A percentile compares a stretch with the other conserved stretches of the same genome.
These are phyloP conservation scores for Epicampocera succincta DNA, from an alignment of 2,888 invertebrate species.

Conservation along the genomic window DNA sequence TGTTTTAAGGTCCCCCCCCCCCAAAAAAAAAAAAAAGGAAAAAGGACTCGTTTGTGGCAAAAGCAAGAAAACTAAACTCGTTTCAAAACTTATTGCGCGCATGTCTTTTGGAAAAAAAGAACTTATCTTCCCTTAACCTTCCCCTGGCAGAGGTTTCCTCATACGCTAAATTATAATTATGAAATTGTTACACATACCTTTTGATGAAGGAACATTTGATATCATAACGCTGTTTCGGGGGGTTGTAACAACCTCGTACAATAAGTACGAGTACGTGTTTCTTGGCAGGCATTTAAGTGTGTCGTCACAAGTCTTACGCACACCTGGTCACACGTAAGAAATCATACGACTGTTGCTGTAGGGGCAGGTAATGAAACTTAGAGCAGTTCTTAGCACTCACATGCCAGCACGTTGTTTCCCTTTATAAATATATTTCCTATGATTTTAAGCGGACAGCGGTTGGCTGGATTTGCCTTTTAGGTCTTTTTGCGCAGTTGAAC, in stretches of 20 bases:
- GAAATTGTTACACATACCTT: conserved; percentile 61
- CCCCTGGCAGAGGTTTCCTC: conserved; percentile 30
- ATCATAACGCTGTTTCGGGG: conserved; percentile 51
- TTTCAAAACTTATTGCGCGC: conserved; percentile 63
- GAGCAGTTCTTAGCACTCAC: conserved; percentile 9
- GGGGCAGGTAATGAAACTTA: conserved; percentile 7
- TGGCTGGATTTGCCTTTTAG: background rate
- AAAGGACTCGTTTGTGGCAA: conserved; percentile 16
- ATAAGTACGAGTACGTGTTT: background rate
- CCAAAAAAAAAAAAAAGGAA: no score
- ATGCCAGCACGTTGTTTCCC: conserved; percentile 43
- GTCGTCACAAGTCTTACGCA: conserved; percentile 76
- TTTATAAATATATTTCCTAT: background rate
- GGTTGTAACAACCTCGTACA: conserved; percentile 48
- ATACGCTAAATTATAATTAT: conserved; percentile 65
- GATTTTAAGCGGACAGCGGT: conserved; percentile 7
- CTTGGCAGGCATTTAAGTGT: conserved; percentile 68
- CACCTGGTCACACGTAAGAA: conserved; percentile 77
- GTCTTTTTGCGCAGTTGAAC: no score
- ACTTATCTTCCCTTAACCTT: no score
- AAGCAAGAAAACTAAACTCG: background rate
- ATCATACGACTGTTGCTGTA: conserved; percentile 45
- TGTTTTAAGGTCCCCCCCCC: background rate
- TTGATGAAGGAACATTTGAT: conserved; percentile 43
- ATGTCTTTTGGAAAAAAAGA: conserved; percentile 54